Evolutionary conservation across 2,113 vertebrate species (phyloP), one percentile per base, ranked within the genome.

Genomic region (Thryonomys swinderianus): DNA sequence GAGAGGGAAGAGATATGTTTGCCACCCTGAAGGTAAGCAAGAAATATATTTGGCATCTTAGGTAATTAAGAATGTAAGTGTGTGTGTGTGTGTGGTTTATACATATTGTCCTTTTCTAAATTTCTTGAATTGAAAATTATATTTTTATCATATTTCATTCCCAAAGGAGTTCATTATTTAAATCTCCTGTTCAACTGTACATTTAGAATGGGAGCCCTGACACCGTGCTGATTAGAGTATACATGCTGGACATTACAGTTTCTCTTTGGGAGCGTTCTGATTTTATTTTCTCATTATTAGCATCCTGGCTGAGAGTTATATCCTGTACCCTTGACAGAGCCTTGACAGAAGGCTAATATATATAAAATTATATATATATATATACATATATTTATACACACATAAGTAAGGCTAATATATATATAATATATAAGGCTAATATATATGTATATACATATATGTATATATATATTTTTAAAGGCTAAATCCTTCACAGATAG

Each of bases 11-110:
- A 87, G 96, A 96, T 78, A 93, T 0, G 1, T 96, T 97, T 74
- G 64, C 76, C 82, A 94, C 0, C 4, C 59, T 73, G 62, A 95
- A 94, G 59, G 84, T 96, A 96, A 96, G 95, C 95, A 96, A 97
- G 97, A 96, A 93, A 90, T 95, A 80, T 74, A 88, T 97, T 94
- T 96, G 97, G 96, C 93, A 96, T 81, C 87, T 93, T 66, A 85
- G 69, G 66, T 96, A 91, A 96, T 96, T 85, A 83, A 61, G 73
- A 85, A 73, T 64, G n/a, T n/a, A n/a, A 66, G 18, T 57, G 4
- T 57, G 16, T 57, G 16, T 57, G 13, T 57, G 55, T 57, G 16
- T 57, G 55, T 57, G 55, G 51, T 53, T 7, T 53, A 40, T 71
- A 20, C 51, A n/a, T n/a, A n/a, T 14, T n/a, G 78, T 85, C 55